Conservation (phyloP, 2,113 vertebrate species). For the Steatornis caripensis region DNA sequence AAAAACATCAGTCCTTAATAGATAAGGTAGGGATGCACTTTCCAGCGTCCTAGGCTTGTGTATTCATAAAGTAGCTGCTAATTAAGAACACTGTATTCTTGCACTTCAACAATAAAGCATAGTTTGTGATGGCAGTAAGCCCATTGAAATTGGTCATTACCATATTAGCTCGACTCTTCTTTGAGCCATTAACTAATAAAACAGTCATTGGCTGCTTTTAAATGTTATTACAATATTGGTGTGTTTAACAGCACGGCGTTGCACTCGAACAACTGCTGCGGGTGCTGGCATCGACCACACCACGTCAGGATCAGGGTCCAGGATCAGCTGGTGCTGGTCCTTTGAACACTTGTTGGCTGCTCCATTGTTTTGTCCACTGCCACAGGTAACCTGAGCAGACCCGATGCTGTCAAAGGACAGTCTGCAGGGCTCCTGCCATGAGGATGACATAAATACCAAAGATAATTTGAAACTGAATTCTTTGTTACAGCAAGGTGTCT, state of each 20-base stretch:
- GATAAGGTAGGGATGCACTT: not conserved
- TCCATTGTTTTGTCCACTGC: not conserved
- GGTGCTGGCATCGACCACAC: not conserved
- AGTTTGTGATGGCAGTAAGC: constrained; percentile 32
- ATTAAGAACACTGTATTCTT: constrained; percentile 51
- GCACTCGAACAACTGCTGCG: not conserved
- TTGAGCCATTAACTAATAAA: constrained; percentile 66
- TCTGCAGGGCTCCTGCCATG: not conserved
- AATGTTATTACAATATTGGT: constrained; percentile 11
- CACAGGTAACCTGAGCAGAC: not conserved
- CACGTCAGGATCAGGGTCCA: not conserved
- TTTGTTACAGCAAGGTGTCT: not conserved
- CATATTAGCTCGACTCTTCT: constrained; percentile 47
- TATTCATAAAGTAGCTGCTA: constrained; percentile 43
- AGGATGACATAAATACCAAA: not conserved
- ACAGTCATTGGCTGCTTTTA: constrained; percentile 61
- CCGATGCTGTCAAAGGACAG: not conserved
- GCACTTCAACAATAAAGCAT: constrained; percentile 39
- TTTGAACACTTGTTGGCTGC: not conserved
- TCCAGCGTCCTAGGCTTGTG: not conserved
- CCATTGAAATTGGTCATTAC: constrained; percentile 59
- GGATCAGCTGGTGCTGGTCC: not conserved
- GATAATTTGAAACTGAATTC: not conserved
- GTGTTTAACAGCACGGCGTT: not conserved
- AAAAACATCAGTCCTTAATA: not conserved